These are phyloP conservation scores for Paratrypauchen microcephalus DNA, from an alignment of 2,797 vertebrate species.

Conservation along the genomic window DNA sequence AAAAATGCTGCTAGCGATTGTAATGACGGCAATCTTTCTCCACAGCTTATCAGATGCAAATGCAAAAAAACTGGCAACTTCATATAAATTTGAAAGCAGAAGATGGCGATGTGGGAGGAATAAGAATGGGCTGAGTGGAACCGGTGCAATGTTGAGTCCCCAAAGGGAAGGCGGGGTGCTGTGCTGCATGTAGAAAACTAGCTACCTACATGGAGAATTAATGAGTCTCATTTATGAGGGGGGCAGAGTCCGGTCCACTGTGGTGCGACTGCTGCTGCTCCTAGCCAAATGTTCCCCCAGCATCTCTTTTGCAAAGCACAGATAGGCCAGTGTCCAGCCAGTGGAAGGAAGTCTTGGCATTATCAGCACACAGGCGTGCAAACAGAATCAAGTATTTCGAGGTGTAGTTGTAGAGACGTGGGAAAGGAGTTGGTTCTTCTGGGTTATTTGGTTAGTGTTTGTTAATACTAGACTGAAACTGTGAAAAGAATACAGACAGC, in stretches of 20 bases:
- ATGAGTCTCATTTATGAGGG: conserved; percentile 71
- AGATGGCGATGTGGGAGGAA: conserved; percentile 18
- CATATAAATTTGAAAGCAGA: conserved; percentile 17
- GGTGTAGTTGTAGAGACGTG: background rate
- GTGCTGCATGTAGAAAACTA: conserved; percentile 39
- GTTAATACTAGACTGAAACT: background rate
- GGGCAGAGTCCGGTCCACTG: conserved; percentile 56
- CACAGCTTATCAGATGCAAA: conserved; percentile 65
- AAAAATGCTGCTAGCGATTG: conserved; percentile 49
- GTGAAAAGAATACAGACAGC: background rate
- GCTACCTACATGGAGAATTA: conserved; percentile 65
- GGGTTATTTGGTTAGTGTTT: conserved; percentile 4
- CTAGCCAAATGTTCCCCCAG: conserved; percentile 55
- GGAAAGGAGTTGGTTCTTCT: background rate
- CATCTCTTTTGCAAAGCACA: conserved; percentile 43
- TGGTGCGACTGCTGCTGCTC: conserved; percentile 56
- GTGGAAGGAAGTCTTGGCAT: conserved; percentile 69
- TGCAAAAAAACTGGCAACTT: conserved; percentile 44
- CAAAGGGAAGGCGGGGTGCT: conserved; percentile 39
- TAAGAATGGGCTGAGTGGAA: conserved; percentile 45
- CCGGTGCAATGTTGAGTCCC: conserved; percentile 31
- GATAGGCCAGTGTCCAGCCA: conserved; percentile 61
- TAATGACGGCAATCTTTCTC: conserved; percentile 50
- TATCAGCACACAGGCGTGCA: conserved; percentile 58
- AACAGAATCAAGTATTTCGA: conserved; percentile 32